A percentile compares a stretch with the other conserved stretches of the same genome.
Evolutionary conservation across 2,797 vertebrate species (phyloP).

Genomic region (Sciaenops ocellatus): DNA sequence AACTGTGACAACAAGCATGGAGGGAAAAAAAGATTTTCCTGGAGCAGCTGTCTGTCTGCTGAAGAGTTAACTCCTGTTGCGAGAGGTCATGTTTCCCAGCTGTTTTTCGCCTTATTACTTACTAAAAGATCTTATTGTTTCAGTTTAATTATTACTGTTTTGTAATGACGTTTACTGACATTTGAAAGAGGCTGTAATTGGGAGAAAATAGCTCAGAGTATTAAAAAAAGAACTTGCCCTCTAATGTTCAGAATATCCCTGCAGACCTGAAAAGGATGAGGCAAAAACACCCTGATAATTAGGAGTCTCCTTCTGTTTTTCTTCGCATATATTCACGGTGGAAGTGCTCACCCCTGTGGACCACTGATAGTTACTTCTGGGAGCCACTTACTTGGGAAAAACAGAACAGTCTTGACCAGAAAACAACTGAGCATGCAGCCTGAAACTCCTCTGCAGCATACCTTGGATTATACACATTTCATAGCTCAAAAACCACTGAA

Average conservation of each 20-base stretch:
- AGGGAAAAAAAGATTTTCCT: not conserved
- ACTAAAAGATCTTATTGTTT: conserved; percentile 12
- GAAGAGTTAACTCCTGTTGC: conserved; percentile 15
- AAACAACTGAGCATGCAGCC: conserved; percentile 11
- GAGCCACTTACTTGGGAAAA: conserved; percentile 13
- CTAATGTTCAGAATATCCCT: not conserved
- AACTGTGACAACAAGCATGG: conserved; percentile 24
- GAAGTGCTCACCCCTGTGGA: not conserved
- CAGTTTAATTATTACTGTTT: conserved; percentile 3
- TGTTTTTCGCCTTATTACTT: conserved; percentile 24
- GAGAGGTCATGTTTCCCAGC: conserved; percentile 32
- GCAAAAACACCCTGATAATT: not conserved
- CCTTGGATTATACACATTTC: not conserved
- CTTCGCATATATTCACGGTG: conserved; percentile 10
- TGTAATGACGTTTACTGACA: conserved; percentile 16
- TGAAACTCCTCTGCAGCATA: not conserved
- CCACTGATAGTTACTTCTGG: not conserved
- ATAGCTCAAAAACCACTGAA: not conserved
- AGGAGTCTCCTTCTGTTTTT: conserved; percentile 11
- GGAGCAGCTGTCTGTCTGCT: conserved; percentile 21
- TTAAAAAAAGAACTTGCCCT: too few relatives aligned
- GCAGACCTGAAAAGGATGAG: not conserved
- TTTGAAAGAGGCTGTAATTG: conserved; percentile 10
- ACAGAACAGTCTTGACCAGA: not conserved
- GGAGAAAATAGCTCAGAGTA: not conserved